Evolutionary conservation across 2,888 invertebrate species (phyloP).

Genomic region (Oligia latruncula): DNA sequence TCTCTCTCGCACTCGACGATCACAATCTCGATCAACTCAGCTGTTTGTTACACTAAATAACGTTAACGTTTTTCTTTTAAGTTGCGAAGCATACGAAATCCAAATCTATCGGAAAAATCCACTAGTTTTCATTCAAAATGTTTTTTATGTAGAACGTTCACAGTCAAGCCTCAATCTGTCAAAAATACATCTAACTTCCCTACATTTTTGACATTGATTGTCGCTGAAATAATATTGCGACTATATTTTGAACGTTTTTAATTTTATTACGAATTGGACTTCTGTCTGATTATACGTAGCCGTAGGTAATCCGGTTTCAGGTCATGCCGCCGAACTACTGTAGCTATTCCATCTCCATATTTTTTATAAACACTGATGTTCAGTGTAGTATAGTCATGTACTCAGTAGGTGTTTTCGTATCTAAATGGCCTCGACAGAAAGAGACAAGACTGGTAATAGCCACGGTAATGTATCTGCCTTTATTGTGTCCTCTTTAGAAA

Average conservation of each 20-base stretch:
- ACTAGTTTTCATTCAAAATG: not conserved
- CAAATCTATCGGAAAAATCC: constrained; percentile 20
- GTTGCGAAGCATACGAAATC: constrained; percentile 8
- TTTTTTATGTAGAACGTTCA: not conserved
- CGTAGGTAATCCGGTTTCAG: constrained; percentile 39
- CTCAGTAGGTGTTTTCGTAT: constrained; percentile 65
- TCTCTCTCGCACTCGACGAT: constrained; percentile 71
- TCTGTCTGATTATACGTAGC: not conserved
- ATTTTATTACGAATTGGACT: too few relatives aligned
- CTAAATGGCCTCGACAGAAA: constrained; percentile 49
- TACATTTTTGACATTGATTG: too few relatives aligned
- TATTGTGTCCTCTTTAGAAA: constrained; percentile 76
- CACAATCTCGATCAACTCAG: constrained; percentile 77
- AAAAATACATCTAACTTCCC: too few relatives aligned
- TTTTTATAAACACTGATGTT: constrained; percentile 47
- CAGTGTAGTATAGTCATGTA: constrained; percentile 40
- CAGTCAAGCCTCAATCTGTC: too few relatives aligned
- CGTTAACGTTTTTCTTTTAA: constrained; percentile 31
- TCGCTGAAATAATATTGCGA: too few relatives aligned
- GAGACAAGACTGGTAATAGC: constrained; percentile 58
- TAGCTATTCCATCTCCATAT: constrained; percentile 38
- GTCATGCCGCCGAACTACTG: constrained; percentile 34
- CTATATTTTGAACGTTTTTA: too few relatives aligned
- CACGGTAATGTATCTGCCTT: constrained; percentile 64
- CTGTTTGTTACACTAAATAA: constrained; percentile 71